Evolutionary conservation across 2,797 vertebrate species (phyloP), one percentile per base, ranked within the genome.

Genomic region (Ciconia nigra): DNA sequence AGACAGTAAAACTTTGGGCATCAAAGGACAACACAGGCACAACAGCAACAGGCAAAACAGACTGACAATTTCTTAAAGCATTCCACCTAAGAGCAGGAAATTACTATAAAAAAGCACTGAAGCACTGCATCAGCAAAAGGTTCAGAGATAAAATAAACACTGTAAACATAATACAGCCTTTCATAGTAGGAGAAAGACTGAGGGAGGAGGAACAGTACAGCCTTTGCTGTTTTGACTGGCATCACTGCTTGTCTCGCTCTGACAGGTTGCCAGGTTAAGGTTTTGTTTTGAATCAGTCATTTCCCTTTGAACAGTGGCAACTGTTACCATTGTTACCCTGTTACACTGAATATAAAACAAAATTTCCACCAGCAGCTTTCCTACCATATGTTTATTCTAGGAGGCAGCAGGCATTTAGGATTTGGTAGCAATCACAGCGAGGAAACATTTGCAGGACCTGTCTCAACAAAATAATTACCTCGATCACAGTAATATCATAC

Each of bases 211-310:
- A 97, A 97, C 93, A 96, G 95, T 97, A 97, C 95, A 97, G 96
- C 95, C 92, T 92, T 96, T 94, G 90, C 94, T 97, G 96, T 97
- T 97, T 97, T 97, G 95, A 95, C 94, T 97, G 96, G 97, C 96
- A 96, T 93, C 87, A 78, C 84, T 71, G 74, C 93, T 65, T 96
- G 87, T 91, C 92, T 97, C 71, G 0, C 65, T 93, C 94, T 96
- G 96, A 96, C 94, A 96, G 93, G 96, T 95, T 96, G 95, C 96
- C 95, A 95, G 94, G 94, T 96, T 95, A 97, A 92, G 93, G 65
- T 93, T 97, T 97, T 97, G 94, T 96, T 97, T 96, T 97, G 93
- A 96, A 87, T 95, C 92, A 94, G 93, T 97, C 90, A 28, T 89
- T 96, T 95, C 86, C 63, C 95, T 94, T 95, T 95, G 95, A 96